Evolutionary conservation across 2,888 invertebrate species (phyloP).

Genomic region (Apomyelois bistriatella): DNA sequence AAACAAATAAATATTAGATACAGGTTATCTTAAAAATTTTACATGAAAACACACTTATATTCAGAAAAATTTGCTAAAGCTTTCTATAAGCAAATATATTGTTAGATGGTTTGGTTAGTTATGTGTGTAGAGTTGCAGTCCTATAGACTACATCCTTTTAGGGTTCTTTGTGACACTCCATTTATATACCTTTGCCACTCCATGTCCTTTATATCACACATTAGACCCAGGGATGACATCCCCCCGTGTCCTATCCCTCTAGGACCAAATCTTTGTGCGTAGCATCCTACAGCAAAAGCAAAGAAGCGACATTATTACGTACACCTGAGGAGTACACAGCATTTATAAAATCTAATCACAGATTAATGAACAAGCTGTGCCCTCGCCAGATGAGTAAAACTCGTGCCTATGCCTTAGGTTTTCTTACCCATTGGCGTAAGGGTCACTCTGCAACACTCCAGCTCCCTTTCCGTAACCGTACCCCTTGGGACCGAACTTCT

Average conservation of each 20-base stretch:
- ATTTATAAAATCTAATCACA: background rate
- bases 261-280: constrained; percentile 97
- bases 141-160: constrained; percentile 42
- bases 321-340: constrained; percentile 60
- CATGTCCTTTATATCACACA: constrained; percentile 90
- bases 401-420: constrained; percentile 48
- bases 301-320: constrained; percentile 55
- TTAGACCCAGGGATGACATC: constrained; percentile 90
- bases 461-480: constrained; percentile 98
- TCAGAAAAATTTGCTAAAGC: constrained; percentile 50
- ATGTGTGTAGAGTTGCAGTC: constrained; percentile 33
- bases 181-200: constrained; percentile 85
- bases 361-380: constrained; percentile 41
- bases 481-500: constrained; percentile 98
- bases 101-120: constrained; percentile 40
- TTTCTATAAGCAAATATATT: constrained; percentile 51
- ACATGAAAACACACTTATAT: background rate
- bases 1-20: constrained; percentile 25
- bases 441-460: constrained; percentile 94
- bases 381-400: constrained; percentile 61
- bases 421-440: constrained; percentile 89
- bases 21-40: constrained; percentile 23
- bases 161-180: constrained; percentile 35
- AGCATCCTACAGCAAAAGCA: constrained; percentile 88
- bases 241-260: constrained; percentile 96